These are phyloP conservation scores for Aurelia sp. DNA, from an alignment of 30 jellyfish, hydroid and myxozoan genomes.

Conservation along the genomic window DNA sequence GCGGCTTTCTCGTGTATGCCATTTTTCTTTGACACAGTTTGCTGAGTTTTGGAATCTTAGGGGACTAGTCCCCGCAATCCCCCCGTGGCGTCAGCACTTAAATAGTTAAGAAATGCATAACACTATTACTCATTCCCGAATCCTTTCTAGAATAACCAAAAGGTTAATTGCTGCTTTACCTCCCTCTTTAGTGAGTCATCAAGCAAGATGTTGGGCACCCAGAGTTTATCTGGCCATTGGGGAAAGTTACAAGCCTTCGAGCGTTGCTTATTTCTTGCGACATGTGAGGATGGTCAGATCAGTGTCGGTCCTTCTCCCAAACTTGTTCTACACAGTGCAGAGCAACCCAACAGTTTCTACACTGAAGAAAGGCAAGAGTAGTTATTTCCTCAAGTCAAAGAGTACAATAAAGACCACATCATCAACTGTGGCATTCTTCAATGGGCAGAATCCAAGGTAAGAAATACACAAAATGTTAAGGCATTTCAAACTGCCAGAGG, in stretches of 20 bases:
- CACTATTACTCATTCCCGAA: too few relatives aligned
- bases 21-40: too few relatives aligned
- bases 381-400: slow-evolving; percentile 26
- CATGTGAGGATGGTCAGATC: slow-evolving; percentile 7
- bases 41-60: too few relatives aligned
- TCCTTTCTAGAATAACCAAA: too few relatives aligned
- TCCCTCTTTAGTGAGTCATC: slow-evolving; percentile 5
- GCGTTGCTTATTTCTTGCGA: slow-evolving; percentile 19
- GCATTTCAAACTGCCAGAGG: too few relatives aligned
- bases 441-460: slow-evolving; percentile 23
- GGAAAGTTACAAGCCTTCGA: slow-evolving; percentile 37
- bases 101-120: too few relatives aligned
- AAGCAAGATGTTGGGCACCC: slow-evolving; percentile 50
- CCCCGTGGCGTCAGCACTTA: too few relatives aligned
- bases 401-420: slow-evolving; percentile 9
- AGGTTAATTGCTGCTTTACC: not conserved
- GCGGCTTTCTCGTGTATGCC: too few relatives aligned
- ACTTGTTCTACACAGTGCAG: not conserved
- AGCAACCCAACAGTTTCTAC: not conserved
- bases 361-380: slow-evolving; percentile 9
- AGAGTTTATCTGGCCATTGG: slow-evolving; percentile 31
- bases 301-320: not conserved
- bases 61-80: too few relatives aligned
- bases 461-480: too few relatives aligned
- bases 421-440: slow-evolving; percentile 25